A percentile compares a stretch with the other conserved stretches of the same genome.
Evolutionary conservation across 2,797 vertebrate genomes (phyloP).

Genomic region (Halcyon leucocephala): DNA sequence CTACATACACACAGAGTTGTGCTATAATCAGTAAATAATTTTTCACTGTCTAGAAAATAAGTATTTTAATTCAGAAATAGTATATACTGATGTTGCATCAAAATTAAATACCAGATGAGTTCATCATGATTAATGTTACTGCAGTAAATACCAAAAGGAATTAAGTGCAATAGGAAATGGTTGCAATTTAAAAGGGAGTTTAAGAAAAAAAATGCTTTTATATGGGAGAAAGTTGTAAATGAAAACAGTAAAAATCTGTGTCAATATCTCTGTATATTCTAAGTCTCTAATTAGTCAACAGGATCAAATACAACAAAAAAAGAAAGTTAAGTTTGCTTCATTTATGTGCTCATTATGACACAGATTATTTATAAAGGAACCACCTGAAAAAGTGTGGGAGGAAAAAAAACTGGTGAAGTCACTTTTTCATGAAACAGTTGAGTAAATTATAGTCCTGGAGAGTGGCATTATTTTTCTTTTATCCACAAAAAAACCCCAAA

Average conservation of each 20-base stretch:
- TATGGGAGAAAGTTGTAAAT: neutral
- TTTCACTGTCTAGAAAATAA: slow-evolving; percentile 71
- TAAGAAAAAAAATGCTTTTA: neutral
- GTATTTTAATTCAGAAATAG: slow-evolving; percentile 68
- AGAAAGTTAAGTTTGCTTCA: slow-evolving; percentile 29
- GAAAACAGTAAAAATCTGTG: slow-evolving; percentile 9
- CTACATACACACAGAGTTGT: slow-evolving; percentile 1
- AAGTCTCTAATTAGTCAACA: slow-evolving; percentile 44
- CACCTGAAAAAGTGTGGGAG: neutral
- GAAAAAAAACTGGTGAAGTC: neutral
- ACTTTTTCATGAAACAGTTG: neutral
- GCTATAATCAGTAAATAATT: slow-evolving; percentile 66
- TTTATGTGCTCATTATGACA: slow-evolving; percentile 35
- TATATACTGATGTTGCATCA: slow-evolving; percentile 49
- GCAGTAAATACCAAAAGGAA: slow-evolving; percentile 31
- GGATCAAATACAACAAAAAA: slow-evolving; percentile 18
- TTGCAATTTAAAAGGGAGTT: neutral
- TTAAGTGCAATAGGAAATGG: neutral
- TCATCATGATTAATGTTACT: slow-evolving; percentile 49
- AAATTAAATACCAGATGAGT: slow-evolving; percentile 57
- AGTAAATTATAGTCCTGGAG: neutral
- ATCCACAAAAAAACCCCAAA: neutral
- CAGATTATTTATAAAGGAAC: slow-evolving; percentile 1
- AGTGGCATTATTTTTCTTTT: neutral
- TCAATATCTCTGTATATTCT: slow-evolving; percentile 4